These are phyloP conservation scores for Nyctibius grandis DNA, from an alignment of 2,797 vertebrate genomes.

Conservation along the genomic window DNA sequence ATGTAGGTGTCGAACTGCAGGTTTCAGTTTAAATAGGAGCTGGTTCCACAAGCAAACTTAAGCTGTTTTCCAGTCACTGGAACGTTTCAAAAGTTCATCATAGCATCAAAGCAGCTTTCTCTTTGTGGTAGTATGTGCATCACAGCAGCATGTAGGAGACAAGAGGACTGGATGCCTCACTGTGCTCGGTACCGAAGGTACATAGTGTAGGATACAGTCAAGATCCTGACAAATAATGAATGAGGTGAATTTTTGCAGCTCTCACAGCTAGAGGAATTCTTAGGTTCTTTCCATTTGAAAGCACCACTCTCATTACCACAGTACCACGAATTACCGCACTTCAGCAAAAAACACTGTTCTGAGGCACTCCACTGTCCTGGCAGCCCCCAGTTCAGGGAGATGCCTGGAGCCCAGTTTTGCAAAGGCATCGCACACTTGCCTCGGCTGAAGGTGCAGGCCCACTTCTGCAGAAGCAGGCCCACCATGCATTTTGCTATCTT, in stretches of 20 bases:
- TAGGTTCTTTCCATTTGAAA: background rate
- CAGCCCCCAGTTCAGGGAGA: background rate
- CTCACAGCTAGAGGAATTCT: background rate
- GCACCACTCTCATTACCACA: background rate
- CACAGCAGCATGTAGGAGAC: background rate
- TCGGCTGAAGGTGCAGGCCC: background rate
- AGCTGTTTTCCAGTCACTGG: background rate
- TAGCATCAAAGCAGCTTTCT: background rate
- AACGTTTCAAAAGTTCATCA: background rate
- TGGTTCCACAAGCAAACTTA: background rate
- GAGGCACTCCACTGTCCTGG: background rate
- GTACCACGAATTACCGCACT: background rate
- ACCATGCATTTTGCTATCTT: background rate
- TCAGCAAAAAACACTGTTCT: background rate
- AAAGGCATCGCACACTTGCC: background rate
- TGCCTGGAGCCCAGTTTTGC: background rate
- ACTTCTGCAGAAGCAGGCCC: background rate
- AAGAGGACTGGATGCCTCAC: background rate
- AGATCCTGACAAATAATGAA: background rate
- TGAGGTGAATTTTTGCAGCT: background rate
- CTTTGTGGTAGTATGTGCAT: background rate
- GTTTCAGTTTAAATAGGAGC: background rate
- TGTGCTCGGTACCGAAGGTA: background rate
- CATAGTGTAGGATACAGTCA: fast-evolving
- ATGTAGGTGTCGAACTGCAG: background rate